Percentiles rank a stretch among this genome's conserved stretches.
Evolutionary conservation across 30 jellyfish, hydroid and myxozoan species (phyloP).

Genomic region (Pseudorhiza aurosa): DNA sequence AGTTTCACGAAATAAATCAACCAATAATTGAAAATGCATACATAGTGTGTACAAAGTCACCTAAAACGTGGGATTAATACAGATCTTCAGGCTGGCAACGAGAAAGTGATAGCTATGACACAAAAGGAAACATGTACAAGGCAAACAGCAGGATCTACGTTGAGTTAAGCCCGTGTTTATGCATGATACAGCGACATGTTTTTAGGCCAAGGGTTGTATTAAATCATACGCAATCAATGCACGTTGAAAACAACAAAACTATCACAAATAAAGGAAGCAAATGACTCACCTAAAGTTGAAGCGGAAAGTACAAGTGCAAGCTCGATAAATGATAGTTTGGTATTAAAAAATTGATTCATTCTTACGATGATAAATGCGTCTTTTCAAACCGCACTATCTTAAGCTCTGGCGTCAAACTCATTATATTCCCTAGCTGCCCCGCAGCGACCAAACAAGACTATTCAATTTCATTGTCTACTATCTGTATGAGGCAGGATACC

Average conservation of each 20-base stretch:
- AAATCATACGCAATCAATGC: neutral
- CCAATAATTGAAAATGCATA: no score
- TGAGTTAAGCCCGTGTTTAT: neutral
- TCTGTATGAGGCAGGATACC: no score
- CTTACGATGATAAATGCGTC: neutral
- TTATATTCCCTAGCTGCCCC: conserved; percentile 15
- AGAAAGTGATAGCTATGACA: neutral
- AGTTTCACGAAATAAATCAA: no score
- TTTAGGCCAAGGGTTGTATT: neutral
- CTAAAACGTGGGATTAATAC: no score
- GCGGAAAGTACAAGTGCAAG: neutral
- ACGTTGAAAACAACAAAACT: neutral
- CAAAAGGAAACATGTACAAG: neutral
- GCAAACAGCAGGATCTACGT: conserved; percentile 20
- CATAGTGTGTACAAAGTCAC: no score
- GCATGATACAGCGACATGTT: neutral
- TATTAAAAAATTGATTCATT: neutral
- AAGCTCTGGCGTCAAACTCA: conserved; percentile 17
- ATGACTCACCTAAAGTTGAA: conserved; percentile 7
- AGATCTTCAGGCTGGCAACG: neutral
- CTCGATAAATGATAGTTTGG: neutral
- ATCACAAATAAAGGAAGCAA: neutral
- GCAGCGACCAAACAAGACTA: conserved; percentile 14
- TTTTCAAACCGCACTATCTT: neutral
- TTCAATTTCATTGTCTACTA: no score